Base-by-base conservation (phyloP, 2,797 vertebrate species). In the Lophotriccus pileatus region DNA sequence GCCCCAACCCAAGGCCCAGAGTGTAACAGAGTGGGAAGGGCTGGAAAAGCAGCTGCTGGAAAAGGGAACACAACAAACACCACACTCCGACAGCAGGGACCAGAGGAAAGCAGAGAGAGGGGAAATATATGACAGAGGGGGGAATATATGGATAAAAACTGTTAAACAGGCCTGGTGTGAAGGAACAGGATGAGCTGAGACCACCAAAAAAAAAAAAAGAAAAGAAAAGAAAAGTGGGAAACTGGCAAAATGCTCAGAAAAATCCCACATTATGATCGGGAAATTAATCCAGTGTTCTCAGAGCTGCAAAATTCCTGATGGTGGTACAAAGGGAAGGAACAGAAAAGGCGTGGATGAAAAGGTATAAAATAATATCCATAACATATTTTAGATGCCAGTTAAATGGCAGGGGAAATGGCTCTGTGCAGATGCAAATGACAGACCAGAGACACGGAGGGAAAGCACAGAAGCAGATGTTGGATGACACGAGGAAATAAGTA, bases 341-440 rank as follows among this genome's bases (percentile, higher is more conserved):
- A 22, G 14, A 62, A 90, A 89, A 39, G 37, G 37, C 12, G 60
- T 19, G 56, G 36, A 46, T 58, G 44, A 50, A 84, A 87, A 84
- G 77, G 63, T 43, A 82, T 60, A 1, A 52, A 56, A 32, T 7
- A 13, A 93, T 83, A 92, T 78, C 92, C 62, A 49, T 49, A 77
- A 81, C 90, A 94, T 94, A 93, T 95, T 97, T 97, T 36, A 94
- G 94, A 64, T 92, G 92, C 80, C 93, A 95, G 94, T 96, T 95
- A 95, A 96, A 93, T 95, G 93, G 95, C 95, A 97, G 95, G 94
- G 95, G 94, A 95, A 94, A 89, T 53, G 59, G 84, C n/a, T 86
- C 52, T 44, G 85, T 75, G 87, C 93, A 93, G 87, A 74, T 95
- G 96, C 84, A 77, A 96, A 96, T 73, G 93, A 44, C 95, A 94